These are phyloP conservation scores for Melanostigma gelatinosum DNA, from an alignment of 2,113 vertebrate species.

Conservation along the genomic window DNA sequence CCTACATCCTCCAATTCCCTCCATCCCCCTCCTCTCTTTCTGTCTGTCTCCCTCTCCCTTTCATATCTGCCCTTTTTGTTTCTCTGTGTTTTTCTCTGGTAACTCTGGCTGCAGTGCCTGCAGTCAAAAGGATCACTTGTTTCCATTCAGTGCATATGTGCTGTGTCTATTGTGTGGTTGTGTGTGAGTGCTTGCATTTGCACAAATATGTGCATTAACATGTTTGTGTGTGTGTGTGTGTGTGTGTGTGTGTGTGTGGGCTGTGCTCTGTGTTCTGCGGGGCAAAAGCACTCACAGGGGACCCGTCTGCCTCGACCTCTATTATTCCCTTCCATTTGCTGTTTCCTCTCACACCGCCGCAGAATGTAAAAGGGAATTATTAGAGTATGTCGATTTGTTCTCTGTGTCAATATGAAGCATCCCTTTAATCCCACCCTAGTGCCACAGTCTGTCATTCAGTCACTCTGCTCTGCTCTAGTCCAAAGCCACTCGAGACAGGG, in stretches of 20 bases:
- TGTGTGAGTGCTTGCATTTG: slow-evolving; percentile 9
- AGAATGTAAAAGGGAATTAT: slow-evolving; percentile 67
- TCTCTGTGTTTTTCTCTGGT: slow-evolving; percentile 37
- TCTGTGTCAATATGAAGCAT: slow-evolving; percentile 71
- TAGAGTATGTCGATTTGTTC: slow-evolving; percentile 67
- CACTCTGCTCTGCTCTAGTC: slow-evolving; percentile 39
- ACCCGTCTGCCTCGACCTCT: slow-evolving; percentile 55
- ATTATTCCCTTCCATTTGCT: slow-evolving; percentile 69
- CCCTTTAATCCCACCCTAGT: slow-evolving; percentile 63
- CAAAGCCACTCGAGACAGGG: slow-evolving; percentile 42
- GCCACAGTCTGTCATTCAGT: slow-evolving; percentile 48
- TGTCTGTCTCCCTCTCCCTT: slow-evolving; percentile 21
- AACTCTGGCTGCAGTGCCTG: slow-evolving; percentile 22
- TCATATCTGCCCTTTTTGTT: slow-evolving; percentile 21
- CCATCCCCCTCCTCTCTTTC: not conserved
- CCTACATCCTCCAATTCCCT: slow-evolving; percentile 15
- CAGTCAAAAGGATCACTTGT: slow-evolving; percentile 54
- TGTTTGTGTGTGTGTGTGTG: slow-evolving; percentile 28
- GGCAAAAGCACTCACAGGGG: slow-evolving; percentile 59
- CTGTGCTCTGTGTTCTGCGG: slow-evolving; percentile 38
- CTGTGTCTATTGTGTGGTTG: not conserved
- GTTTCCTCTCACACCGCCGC: slow-evolving; percentile 52
- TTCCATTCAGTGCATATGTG: slow-evolving; percentile 33
- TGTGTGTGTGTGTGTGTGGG: slow-evolving; percentile 23
- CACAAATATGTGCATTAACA: slow-evolving; percentile 33